These are phyloP conservation scores for Agonopterix alstromeriana DNA, from an alignment of 2,888 invertebrate species.

Conservation along the genomic window DNA sequence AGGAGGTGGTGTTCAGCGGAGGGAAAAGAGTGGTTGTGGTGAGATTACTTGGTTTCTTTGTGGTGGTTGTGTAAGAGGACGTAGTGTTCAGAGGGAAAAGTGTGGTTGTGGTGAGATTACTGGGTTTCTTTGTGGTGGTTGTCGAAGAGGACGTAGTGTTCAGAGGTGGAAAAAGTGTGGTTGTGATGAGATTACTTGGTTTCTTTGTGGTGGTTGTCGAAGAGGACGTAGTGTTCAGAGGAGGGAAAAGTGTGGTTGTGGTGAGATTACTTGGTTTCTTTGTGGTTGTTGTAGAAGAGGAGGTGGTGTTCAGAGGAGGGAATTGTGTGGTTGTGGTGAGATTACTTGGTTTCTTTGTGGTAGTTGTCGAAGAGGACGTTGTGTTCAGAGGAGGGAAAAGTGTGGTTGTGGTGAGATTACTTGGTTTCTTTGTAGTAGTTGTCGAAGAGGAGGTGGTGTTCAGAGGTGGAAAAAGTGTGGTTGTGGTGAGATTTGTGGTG, in stretches of 20 bases:
- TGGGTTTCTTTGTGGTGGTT: not conserved
- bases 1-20: too few species aligned
- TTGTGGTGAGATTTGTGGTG: not conserved
- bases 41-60: not conserved
- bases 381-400: not conserved
- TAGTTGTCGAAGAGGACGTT: not conserved
- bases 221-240: not conserved
- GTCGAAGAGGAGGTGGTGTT: not conserved
- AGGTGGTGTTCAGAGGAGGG: not conserved
- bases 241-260: not conserved
- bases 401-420: not conserved
- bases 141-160: not conserved
- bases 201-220: not conserved
- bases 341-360: not conserved
- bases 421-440: not conserved
- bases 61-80: not conserved
- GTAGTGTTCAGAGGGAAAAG: not conserved
- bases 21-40: not conserved
- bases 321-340: not conserved
- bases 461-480: not conserved
- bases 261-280: too few species aligned
- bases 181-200: too few species aligned
- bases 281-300: not conserved
- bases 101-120: not conserved
- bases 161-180: not conserved